Evolutionary conservation across 2,113 vertebrate species (phyloP).

Genomic region (Helogale parvula): DNA sequence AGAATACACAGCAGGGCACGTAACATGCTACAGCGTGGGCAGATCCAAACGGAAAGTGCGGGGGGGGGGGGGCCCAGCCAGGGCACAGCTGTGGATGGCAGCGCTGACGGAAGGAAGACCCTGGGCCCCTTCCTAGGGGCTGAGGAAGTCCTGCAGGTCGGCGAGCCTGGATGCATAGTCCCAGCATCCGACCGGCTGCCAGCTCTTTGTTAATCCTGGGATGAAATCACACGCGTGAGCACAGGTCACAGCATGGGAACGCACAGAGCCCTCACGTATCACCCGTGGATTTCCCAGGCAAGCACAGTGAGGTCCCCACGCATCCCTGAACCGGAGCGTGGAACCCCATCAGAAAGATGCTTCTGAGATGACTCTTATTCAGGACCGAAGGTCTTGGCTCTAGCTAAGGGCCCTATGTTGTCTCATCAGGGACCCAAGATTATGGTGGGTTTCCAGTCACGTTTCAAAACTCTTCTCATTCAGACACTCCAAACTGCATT

Average conservation of each 20-base stretch:
- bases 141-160: rapidly evolving
- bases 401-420: neutral
- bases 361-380: neutral
- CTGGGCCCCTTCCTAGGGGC: neutral
- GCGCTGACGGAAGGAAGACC: neutral
- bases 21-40: neutral
- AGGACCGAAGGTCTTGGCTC: neutral
- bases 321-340: neutral
- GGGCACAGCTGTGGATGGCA: too few species aligned
- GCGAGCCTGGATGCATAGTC: rapidly evolving
- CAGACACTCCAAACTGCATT: neutral
- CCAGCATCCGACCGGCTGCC: rapidly evolving
- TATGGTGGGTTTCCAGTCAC: neutral
- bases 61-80: neutral
- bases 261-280: too few species aligned
- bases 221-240: neutral
- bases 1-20: neutral
- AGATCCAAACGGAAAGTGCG: neutral
- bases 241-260: neutral
- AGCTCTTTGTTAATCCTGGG: rapidly evolving
- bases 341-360: neutral
- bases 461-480: neutral
- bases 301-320: neutral
- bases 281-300: neutral
- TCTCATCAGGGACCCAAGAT: neutral